Conservation (phyloP, 2,797 vertebrate species). For the Miichthys miiuy region DNA sequence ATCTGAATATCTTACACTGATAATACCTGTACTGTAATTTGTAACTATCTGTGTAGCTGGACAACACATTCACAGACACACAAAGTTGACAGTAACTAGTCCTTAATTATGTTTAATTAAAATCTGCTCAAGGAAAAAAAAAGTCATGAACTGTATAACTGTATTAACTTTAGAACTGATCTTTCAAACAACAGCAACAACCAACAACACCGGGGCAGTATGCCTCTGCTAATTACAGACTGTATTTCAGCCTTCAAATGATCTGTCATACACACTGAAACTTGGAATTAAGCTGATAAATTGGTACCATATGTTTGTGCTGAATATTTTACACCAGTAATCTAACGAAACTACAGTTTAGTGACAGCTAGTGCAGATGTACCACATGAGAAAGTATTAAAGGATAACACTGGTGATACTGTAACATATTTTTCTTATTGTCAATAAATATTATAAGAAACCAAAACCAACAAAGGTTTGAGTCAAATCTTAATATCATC, state of each 20-base stretch:
- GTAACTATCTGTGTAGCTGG: neutral
- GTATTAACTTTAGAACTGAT: slow-evolving; percentile 22
- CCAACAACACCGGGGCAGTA: slow-evolving; percentile 5
- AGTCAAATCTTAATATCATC: slow-evolving; percentile 2
- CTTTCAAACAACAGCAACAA: slow-evolving; percentile 34
- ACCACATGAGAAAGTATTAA: slow-evolving; percentile 21
- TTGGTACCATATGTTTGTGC: slow-evolving; percentile 16
- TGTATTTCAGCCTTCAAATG: slow-evolving; percentile 44
- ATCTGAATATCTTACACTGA: neutral
- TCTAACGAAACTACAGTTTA: neutral
- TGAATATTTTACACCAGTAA: slow-evolving; percentile 20
- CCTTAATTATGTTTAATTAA: neutral
- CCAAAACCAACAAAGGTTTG: slow-evolving; percentile 8
- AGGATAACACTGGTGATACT: slow-evolving; percentile 5
- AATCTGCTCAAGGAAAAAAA: neutral
- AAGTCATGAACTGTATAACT: neutral
- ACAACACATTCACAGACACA: neutral
- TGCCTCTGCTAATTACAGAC: slow-evolving; percentile 35
- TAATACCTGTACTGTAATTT: neutral
- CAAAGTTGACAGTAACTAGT: neutral
- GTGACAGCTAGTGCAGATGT: neutral
- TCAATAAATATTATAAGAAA: slow-evolving; percentile 28
- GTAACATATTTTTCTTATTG: neutral
- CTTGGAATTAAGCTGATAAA: slow-evolving; percentile 38
- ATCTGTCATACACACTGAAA: slow-evolving; percentile 35